These are phyloP conservation scores for Zaprionus africanus DNA, from an alignment of 1,140 invertebrate species.

Conservation along the genomic window DNA sequence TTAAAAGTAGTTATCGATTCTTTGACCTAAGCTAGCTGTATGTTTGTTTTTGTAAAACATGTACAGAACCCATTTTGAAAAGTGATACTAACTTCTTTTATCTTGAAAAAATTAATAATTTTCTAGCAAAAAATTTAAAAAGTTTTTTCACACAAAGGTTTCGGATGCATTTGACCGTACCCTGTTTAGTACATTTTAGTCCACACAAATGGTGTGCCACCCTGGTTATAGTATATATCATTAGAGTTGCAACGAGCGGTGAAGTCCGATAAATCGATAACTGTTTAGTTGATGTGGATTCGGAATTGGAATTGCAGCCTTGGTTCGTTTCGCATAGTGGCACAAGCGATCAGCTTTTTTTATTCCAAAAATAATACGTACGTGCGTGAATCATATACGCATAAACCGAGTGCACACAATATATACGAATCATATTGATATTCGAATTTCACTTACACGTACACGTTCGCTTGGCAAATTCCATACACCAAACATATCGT, in stretches of 20 bases:
- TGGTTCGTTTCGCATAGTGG: slow-evolving; percentile 36
- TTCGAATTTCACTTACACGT: slow-evolving; percentile 49
- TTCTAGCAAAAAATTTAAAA: neutral
- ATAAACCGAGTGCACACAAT: slow-evolving; percentile 69
- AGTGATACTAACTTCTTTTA: neutral
- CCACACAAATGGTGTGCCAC: slow-evolving; percentile 19
- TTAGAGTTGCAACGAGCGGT: slow-evolving; percentile 2
- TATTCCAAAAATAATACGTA: slow-evolving; percentile 75
- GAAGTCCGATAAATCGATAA: slow-evolving; percentile 38
- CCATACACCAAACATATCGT: neutral
- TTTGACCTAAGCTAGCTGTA: neutral
- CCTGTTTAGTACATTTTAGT: neutral
- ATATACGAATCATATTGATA: slow-evolving; percentile 40
- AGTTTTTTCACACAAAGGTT: neutral
- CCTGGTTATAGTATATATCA: slow-evolving; percentile 20
- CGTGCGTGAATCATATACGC: slow-evolving; percentile 69
- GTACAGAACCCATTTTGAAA: neutral
- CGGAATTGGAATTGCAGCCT: slow-evolving; percentile 48
- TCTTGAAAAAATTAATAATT: neutral
- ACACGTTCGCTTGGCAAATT: slow-evolving; percentile 29
- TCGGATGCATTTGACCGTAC: neutral
- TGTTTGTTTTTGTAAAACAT: neutral
- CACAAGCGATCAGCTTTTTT: slow-evolving; percentile 36
- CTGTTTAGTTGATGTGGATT: slow-evolving; percentile 27
- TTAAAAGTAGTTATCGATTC: neutral